phyloP scores from a whole-genome alignment of 2,797 vertebrate species.

The Phoeniculus purpureus region DNA sequence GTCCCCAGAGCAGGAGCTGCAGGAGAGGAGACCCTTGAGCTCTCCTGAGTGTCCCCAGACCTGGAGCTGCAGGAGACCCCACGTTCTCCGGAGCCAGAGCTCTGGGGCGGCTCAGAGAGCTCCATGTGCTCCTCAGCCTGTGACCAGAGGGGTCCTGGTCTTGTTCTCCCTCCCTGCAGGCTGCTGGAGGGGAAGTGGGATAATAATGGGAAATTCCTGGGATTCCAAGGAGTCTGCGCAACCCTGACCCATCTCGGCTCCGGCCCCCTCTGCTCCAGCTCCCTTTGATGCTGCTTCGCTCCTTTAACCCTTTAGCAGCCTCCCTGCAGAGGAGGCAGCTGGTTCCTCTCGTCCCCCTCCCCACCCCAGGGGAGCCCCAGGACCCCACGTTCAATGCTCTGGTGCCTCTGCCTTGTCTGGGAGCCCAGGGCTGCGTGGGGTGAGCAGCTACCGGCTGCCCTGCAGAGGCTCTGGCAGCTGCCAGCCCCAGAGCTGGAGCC shows the following conservation, averaged over 20 bases:
- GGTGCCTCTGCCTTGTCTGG: background rate
- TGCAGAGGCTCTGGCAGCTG: background rate
- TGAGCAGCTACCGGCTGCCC: too few relatives aligned
- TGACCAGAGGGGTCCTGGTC: background rate
- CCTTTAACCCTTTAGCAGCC: constrained; percentile 51
- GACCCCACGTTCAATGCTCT: background rate
- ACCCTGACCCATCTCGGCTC: constrained; percentile 4
- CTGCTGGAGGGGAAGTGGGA: constrained; percentile 66
- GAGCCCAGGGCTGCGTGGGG: too few relatives aligned
- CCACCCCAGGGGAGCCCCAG: too few relatives aligned
- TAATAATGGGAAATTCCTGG: constrained; percentile 78
- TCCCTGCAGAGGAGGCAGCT: background rate
- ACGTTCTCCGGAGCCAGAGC: fast-evolving
- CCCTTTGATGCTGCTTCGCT: constrained; percentile 41
- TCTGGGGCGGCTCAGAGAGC: background rate
- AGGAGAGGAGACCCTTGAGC: background rate
- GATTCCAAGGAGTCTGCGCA: constrained; percentile 76
- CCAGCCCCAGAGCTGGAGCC: background rate
- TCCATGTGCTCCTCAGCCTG: background rate
- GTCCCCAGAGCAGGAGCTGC: background rate
- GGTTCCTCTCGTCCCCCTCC: too few relatives aligned
- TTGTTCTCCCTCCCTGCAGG: background rate
- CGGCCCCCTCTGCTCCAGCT: constrained; percentile 20
- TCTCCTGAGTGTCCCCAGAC: fast-evolving
- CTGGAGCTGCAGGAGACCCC: background rate